phyloP scores from a whole-genome alignment of 2,888 invertebrate species.

The Phortica okadai region DNA sequence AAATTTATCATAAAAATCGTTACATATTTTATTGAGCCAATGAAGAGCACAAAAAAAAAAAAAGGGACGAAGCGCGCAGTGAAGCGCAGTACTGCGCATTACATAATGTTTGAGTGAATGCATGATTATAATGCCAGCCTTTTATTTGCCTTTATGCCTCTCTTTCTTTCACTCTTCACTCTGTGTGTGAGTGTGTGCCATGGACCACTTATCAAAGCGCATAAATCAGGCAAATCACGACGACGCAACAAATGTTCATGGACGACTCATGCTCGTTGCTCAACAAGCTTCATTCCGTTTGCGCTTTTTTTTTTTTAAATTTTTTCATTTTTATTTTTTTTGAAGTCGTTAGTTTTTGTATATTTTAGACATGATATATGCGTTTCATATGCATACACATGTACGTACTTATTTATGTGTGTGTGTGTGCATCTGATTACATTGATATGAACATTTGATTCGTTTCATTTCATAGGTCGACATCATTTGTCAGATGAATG shows the following conservation, averaged over 20 bases:
- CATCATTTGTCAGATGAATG: constrained; percentile 60
- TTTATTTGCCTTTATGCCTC: constrained; percentile 23
- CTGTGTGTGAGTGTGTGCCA: constrained; percentile 28
- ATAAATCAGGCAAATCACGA: constrained; percentile 69
- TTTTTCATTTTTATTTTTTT: not conserved
- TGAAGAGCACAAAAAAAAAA: constrained; percentile 34
- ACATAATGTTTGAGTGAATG: constrained; percentile 24
- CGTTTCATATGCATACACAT: constrained; percentile 32
- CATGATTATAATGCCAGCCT: constrained; percentile 21
- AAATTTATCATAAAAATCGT: constrained; percentile 47
- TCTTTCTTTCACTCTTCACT: not conserved
- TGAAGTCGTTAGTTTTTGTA: constrained; percentile 25
- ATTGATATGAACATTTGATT: constrained; percentile 22
- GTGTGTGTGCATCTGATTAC: not conserved
- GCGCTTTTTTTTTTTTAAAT: constrained; percentile 7
- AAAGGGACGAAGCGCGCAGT: not conserved
- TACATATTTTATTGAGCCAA: constrained; percentile 54
- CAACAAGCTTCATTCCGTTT: not conserved
- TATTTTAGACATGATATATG: constrained; percentile 45
- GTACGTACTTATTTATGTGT: constrained; percentile 1
- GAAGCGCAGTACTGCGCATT: not conserved
- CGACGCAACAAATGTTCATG: constrained; percentile 58
- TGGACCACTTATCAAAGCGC: constrained; percentile 58
- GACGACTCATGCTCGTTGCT: constrained; percentile 34
- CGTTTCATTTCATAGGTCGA: constrained; percentile 28